phyloP scores from a whole-genome alignment of 2,797 vertebrate genomes.

The Propithecus perrieri region DNA sequence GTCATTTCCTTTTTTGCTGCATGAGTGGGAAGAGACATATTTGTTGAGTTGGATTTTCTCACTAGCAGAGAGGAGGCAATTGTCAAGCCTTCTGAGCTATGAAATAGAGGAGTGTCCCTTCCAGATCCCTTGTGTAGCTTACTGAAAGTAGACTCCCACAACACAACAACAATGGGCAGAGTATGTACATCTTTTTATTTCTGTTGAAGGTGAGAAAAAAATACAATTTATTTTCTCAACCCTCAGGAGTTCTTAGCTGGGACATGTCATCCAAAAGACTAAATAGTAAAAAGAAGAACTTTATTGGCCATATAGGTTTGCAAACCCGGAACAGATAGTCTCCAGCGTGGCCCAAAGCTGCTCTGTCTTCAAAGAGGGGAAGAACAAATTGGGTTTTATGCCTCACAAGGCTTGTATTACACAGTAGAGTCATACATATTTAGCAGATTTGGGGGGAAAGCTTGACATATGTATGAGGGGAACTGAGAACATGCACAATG shows the following conservation, averaged over 20 bases:
- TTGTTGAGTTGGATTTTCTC: not conserved
- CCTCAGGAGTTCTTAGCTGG: not conserved
- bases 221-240: not conserved
- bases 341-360: not conserved
- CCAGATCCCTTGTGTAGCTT: not conserved
- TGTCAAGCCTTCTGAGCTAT: not conserved
- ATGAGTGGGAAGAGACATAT: not conserved
- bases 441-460: not conserved
- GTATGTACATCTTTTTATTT: not conserved
- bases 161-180: rapidly evolving
- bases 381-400: not conserved
- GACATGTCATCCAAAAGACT: not conserved
- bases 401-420: not conserved
- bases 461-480: not conserved
- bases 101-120: not conserved
- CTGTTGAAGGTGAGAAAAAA: not conserved
- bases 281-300: not conserved
- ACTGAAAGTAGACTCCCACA: not conserved
- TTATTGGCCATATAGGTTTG: not conserved
- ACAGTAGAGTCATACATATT: not conserved
- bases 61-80: not conserved
- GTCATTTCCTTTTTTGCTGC: not conserved
- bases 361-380: not conserved
- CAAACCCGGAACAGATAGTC: not conserved
- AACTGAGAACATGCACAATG: not conserved